Evolutionary conservation across 2,797 vertebrate genomes (phyloP).

Genomic region (Fistularia tabacaria): DNA sequence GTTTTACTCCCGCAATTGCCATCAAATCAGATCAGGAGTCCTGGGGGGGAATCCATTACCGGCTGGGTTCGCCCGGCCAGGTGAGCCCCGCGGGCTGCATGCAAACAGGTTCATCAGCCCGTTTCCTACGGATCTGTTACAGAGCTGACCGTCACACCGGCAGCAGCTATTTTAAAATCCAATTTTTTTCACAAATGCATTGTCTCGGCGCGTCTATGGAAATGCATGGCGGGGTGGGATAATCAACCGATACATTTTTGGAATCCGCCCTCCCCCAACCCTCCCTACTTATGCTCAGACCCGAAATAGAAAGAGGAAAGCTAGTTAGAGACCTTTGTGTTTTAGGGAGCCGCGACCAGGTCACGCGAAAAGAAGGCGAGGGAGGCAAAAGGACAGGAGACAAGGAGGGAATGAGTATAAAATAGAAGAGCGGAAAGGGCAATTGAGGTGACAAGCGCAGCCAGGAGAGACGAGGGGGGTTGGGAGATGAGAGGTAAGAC

Average conservation of each 20-base stretch:
- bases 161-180: constrained; percentile 57
- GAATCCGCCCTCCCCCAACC: not conserved
- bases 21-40: too few species aligned
- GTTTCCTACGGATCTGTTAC: constrained; percentile 32
- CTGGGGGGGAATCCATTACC: constrained; percentile 40
- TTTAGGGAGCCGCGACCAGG: constrained; percentile 40
- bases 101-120: constrained; percentile 37
- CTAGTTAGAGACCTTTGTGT: constrained; percentile 32
- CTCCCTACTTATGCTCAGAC: constrained; percentile 1
- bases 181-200: constrained; percentile 46
- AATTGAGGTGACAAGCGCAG: constrained; percentile 57
- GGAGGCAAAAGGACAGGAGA: constrained; percentile 27
- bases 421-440: constrained; percentile 42
- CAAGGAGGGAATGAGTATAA: constrained; percentile 24
- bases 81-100: constrained; percentile 19
- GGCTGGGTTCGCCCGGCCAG: constrained; percentile 22
- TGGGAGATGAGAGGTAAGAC: constrained; percentile 25
- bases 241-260: constrained; percentile 19
- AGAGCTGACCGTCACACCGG: constrained; percentile 48
- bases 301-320: not conserved
- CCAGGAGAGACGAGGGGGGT: constrained; percentile 34
- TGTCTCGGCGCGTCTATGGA: constrained; percentile 33
- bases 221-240: constrained; percentile 38
- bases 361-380: constrained; percentile 46
- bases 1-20: too few species aligned